Conservation (phyloP, 2,888 invertebrate species). For the Morpho helenor region DNA sequence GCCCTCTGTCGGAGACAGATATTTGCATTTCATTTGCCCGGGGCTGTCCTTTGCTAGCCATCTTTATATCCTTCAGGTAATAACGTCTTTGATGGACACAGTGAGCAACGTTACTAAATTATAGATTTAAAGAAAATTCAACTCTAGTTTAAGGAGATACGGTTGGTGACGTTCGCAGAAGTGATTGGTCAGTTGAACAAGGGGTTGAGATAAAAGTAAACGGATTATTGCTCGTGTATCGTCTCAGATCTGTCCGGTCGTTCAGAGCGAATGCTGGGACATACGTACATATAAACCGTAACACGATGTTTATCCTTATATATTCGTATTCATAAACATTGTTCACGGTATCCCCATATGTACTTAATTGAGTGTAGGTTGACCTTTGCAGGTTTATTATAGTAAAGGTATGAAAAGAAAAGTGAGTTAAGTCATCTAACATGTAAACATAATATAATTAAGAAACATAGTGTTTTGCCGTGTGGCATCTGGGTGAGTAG, state of each 20-base stretch:
- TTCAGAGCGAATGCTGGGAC: constrained; percentile 24
- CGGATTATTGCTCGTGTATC: constrained; percentile 72
- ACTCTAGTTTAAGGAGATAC: constrained; percentile 30
- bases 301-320: too few species aligned
- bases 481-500: too few species aligned
- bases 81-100: constrained; percentile 73
- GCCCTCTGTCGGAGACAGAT: constrained; percentile 43
- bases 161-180: constrained; percentile 9
- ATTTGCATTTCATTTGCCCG: constrained; percentile 73
- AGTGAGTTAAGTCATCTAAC: too few species aligned
- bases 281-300: constrained; percentile 5
- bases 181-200: constrained; percentile 45
- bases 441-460: too few species aligned
- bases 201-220: constrained; percentile 74
- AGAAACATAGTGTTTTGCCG: too few species aligned
- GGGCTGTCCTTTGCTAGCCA: constrained; percentile 41
- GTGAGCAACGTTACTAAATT: constrained; percentile 26
- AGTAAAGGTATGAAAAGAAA: too few species aligned
- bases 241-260: constrained; percentile 54
- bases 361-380: too few species aligned
- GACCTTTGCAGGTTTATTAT: too few species aligned
- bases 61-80: constrained; percentile 74
- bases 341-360: too few species aligned
- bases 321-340: too few species aligned
- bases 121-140: constrained; percentile 13